These are phyloP conservation scores for Hippocampus guttulatus DNA, from an alignment of 2,113 vertebrate genomes.

Conservation along the genomic window DNA sequence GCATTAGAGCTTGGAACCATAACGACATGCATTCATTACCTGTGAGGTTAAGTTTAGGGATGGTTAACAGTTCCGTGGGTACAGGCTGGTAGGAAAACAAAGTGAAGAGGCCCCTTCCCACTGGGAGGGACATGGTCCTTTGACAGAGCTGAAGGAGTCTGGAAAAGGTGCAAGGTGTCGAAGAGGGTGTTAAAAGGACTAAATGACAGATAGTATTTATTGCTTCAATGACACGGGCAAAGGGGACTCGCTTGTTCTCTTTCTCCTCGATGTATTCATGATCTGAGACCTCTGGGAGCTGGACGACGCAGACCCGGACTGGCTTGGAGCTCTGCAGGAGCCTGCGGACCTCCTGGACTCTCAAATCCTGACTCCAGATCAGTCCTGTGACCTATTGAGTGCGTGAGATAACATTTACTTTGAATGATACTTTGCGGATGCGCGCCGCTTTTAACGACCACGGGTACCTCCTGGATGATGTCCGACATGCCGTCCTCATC, in stretches of 20 bases:
- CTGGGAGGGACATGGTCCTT: slow-evolving; percentile 91
- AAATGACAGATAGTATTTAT: background rate
- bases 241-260: slow-evolving; percentile 83
- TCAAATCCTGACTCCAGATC: slow-evolving; percentile 93
- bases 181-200: background rate
- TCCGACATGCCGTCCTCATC: slow-evolving; percentile 98
- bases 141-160: slow-evolving; percentile 94
- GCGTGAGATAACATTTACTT: background rate
- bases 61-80: slow-evolving; percentile 89
- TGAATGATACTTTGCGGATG: background rate
- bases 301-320: slow-evolving; percentile 88
- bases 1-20: no score
- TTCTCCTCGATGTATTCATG: slow-evolving; percentile 98
- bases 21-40: slow-evolving; percentile 62
- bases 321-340: slow-evolving; percentile 93
- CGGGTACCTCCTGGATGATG: slow-evolving; percentile 80
- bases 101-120: slow-evolving; percentile 95
- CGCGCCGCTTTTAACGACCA: background rate
- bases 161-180: background rate
- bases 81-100: slow-evolving; percentile 95
- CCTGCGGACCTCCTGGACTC: slow-evolving; percentile 91
- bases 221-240: background rate
- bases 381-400: slow-evolving; percentile 79
- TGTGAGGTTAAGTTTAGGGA: slow-evolving; percentile 94
- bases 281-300: slow-evolving; percentile 92